Evolutionary conservation across 2,113 vertebrate genomes (phyloP).

Genomic region (Cathartes aura): DNA sequence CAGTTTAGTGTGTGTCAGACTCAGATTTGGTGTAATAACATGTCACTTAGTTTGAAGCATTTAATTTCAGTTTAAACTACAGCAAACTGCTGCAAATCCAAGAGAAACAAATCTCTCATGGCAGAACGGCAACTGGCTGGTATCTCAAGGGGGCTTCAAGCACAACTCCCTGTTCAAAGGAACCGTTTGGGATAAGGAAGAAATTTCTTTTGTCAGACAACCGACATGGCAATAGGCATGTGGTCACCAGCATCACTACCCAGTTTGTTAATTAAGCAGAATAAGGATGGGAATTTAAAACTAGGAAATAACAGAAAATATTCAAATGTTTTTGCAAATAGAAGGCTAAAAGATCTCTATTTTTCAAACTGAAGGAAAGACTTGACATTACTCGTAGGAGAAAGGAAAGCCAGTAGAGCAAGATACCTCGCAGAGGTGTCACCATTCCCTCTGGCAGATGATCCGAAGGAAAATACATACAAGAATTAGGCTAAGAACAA

Average conservation of each 20-base stretch:
- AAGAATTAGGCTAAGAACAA: neutral
- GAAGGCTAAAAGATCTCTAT: neutral
- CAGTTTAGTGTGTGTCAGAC: neutral
- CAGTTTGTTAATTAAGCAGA: neutral
- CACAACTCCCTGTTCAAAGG: neutral
- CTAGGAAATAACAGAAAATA: neutral
- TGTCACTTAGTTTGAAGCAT: neutral
- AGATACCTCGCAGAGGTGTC: neutral
- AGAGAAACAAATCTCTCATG: neutral
- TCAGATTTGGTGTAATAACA: neutral
- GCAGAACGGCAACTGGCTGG: neutral
- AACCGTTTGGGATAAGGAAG: neutral
- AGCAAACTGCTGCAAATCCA: neutral
- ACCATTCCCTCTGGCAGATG: neutral
- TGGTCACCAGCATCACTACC: neutral
- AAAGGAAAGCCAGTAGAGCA: neutral
- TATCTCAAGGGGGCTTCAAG: neutral
- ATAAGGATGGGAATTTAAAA: neutral
- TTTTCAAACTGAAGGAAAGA: neutral
- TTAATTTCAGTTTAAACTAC: neutral
- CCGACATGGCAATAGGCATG: neutral
- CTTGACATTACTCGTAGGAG: neutral
- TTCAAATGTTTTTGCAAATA: neutral
- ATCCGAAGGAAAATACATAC: neutral
- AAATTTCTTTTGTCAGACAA: neutral